A percentile compares a stretch with the other conserved stretches of the same genome.
Evolutionary conservation across 2,888 invertebrate genomes (phyloP).

Genomic region (Andrena marginata): DNA sequence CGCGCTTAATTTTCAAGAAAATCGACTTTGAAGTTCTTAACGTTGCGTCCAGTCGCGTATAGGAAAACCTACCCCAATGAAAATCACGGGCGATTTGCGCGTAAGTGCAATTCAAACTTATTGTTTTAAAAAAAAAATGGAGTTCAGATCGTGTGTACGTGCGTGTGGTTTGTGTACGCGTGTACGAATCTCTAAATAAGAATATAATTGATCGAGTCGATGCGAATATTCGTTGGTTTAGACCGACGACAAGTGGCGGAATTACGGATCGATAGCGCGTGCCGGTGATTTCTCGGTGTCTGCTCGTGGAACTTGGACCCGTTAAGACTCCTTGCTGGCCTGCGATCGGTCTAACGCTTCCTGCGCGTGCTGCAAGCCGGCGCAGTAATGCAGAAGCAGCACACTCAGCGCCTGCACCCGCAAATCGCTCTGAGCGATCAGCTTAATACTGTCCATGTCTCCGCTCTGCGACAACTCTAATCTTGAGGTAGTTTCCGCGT

Average conservation of each 20-base stretch:
- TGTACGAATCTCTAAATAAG: background rate
- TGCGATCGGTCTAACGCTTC: slow-evolving; percentile 80
- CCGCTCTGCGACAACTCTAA: slow-evolving; percentile 79
- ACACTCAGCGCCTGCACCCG: slow-evolving; percentile 96
- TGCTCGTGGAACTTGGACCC: slow-evolving; percentile 1
- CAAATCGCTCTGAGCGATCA: slow-evolving; percentile 90
- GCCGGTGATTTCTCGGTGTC: slow-evolving; percentile 1
- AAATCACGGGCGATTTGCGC: no score
- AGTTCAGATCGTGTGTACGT: slow-evolving; percentile 1
- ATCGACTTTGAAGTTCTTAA: no score
- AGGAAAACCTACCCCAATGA: no score
- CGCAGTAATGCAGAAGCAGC: slow-evolving; percentile 97
- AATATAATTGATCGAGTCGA: slow-evolving; percentile 1
- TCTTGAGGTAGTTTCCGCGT: slow-evolving; percentile 88
- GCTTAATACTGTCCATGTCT: slow-evolving; percentile 78
- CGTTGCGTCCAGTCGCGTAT: no score
- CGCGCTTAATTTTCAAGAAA: no score
- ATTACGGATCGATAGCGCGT: background rate
- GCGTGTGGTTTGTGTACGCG: background rate
- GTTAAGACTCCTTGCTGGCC: slow-evolving; percentile 57
- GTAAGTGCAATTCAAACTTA: no score
- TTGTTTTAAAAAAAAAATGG: slow-evolving; percentile 19
- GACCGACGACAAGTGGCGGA: background rate
- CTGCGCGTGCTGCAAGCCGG: slow-evolving; percentile 94
- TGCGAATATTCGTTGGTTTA: background rate